These are phyloP conservation scores for Pseudococcus jackbeardsleyi DNA, from an alignment of 2,888 invertebrate species.

Conservation along the genomic window DNA sequence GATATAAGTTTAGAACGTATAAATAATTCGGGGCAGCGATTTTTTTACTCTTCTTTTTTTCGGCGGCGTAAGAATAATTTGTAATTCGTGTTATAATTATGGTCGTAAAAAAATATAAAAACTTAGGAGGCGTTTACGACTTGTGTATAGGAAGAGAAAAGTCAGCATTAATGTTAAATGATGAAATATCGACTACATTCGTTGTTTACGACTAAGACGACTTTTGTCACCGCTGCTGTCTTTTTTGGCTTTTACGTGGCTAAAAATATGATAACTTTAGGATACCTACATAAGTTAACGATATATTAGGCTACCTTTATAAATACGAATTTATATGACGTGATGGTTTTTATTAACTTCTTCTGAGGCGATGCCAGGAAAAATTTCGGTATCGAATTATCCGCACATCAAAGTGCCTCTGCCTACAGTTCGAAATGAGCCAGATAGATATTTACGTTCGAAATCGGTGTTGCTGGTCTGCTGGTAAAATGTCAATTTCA, in stretches of 20 bases:
- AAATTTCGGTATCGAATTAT: conserved; percentile 11
- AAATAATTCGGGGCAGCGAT: conserved; percentile 39
- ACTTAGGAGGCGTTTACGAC: conserved; percentile 55
- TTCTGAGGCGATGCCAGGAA: conserved; percentile 35
- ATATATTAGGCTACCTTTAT: conserved; percentile 21
- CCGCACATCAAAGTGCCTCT: background rate
- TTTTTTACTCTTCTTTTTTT: conserved; percentile 9
- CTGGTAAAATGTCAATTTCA: conserved; percentile 13
- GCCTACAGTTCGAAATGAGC: background rate
- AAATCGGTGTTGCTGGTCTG: background rate
- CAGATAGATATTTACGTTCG: background rate
- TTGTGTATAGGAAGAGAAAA: conserved; percentile 33
- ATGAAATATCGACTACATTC: conserved; percentile 65
- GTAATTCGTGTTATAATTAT: conserved; percentile 55
- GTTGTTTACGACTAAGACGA: conserved; percentile 54
- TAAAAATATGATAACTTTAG: conserved; percentile 46
- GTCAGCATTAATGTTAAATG: conserved; percentile 60
- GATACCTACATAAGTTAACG: conserved; percentile 16
- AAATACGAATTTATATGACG: background rate
- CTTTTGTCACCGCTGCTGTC: conserved; percentile 30
- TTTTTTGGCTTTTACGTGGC: conserved; percentile 19
- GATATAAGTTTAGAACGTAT: conserved; percentile 29
- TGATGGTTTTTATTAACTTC: background rate
- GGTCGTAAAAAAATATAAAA: conserved; percentile 41
- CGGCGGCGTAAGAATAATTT: conserved; percentile 30